phyloP scores from a whole-genome alignment of 1,140 invertebrate genomes.

The Nasonia giraulti region DNA sequence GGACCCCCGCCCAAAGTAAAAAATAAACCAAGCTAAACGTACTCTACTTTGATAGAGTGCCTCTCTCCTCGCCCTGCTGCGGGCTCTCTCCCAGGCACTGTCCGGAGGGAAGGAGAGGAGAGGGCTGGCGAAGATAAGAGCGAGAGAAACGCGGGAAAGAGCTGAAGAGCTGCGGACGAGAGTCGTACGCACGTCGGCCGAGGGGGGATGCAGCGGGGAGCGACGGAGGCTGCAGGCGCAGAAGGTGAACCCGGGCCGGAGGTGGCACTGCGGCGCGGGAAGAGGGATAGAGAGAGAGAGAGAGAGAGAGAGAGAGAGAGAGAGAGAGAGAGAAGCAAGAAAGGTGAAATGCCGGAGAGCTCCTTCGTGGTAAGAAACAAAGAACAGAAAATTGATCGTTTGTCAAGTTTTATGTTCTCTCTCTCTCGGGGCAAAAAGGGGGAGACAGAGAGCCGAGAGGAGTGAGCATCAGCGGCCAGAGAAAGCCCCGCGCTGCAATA shows the following conservation, averaged over 20 bases:
- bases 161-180: not conserved
- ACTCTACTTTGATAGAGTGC: conserved; percentile 73
- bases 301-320: conserved; percentile 1
- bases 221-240: conserved; percentile 1
- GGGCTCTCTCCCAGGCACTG: conserved; percentile 1
- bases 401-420: conserved; percentile 71
- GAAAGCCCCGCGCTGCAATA: conserved; percentile 55
- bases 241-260: too few species aligned
- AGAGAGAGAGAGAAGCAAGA: conserved; percentile 51
- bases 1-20: conserved; percentile 73
- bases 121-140: not conserved
- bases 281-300: not conserved
- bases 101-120: not conserved
- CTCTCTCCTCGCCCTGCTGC: conserved; percentile 64
- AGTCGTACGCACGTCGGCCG: not conserved
- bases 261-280: not conserved
- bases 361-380: conserved; percentile 69
- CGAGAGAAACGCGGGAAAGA: not conserved
- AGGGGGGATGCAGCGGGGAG: conserved; percentile 6
- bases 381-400: conserved; percentile 73
- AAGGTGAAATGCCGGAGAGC: conserved; percentile 58
- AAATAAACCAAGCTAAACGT: conserved; percentile 74
- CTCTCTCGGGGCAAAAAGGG: conserved; percentile 38
- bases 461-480: conserved; percentile 7
- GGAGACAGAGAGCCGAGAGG: conserved; percentile 47